Base-by-base conservation (phyloP, 2,797 vertebrate species). In the Bucorvus abyssinicus region DNA sequence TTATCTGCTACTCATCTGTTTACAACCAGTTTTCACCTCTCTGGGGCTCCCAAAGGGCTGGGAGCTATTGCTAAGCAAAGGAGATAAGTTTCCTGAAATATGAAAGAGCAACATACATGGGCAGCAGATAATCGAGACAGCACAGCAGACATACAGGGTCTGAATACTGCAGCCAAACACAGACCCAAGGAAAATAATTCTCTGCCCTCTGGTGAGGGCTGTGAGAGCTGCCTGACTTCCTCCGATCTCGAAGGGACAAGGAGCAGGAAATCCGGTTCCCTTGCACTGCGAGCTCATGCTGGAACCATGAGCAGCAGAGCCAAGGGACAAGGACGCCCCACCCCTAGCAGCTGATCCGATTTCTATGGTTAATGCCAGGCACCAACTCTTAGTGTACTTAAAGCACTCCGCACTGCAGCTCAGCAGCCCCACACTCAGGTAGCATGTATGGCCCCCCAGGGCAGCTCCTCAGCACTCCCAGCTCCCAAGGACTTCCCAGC, bases 311-410 rank as follows among this genome's bases (percentile, higher is more conserved):
- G 90, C 45, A 61, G 65, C 4, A 1, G 49, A 88, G 96, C 95
- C 53, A 64, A 89, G 57, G 87, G 94, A 96, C 63, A 91, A 90
- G 80, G 65, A 76, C 82, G 96, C 93, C 91, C 87, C 92, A 93
- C 71, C 90, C 92, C 87, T 90, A 83, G 97, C 97, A 97, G 90
- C 81, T 79, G 79, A 73, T 95, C 68, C 3, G 5, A 96, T 97
- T 95, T 94, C 97, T 96, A 95, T 78, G 94, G 96, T 40, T 63
- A 96, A 98, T 94, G 0, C 64, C 63, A 89, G 85, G 67, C 68
- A 94, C 44, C 34, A 68, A 57, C n/a, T 87, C 68, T 64, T 55
- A 95, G 80, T 38, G 36, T 22, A 76, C 88, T 85, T 80, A 95
- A 96, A 44, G 77, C 78, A 49, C 52, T 88, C 86, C 78, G 60